A percentile compares a stretch with the other conserved stretches of the same genome.
Evolutionary conservation across 2,113 vertebrate genomes (phyloP).

Genomic region (Corythaeola cristata): DNA sequence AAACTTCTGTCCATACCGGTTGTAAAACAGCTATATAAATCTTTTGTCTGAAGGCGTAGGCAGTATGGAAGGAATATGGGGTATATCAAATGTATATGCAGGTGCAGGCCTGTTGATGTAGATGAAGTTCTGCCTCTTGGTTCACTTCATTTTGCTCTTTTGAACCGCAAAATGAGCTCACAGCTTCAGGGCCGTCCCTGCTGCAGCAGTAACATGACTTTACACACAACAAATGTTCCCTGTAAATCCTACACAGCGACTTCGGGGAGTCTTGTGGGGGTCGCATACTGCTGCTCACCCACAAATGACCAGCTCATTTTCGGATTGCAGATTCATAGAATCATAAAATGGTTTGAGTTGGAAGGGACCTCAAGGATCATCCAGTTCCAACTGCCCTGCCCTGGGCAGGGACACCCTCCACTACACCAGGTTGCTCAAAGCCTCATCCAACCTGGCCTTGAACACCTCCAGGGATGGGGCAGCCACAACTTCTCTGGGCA

Average conservation of each 20-base stretch:
- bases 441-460: too few relatives aligned
- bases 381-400: too few relatives aligned
- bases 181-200: neutral
- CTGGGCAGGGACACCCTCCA: too few relatives aligned
- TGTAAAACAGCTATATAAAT: neutral
- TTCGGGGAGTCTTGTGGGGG: neutral
- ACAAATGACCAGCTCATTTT: rapidly evolving
- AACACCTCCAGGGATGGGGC: too few relatives aligned
- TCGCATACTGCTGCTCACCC: too few relatives aligned
- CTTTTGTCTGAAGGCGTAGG: neutral
- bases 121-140: neutral
- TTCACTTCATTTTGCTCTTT: neutral
- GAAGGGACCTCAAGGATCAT: too few relatives aligned
- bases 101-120: neutral
- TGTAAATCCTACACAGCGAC: neutral
- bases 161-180: neutral
- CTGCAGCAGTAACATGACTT: rapidly evolving
- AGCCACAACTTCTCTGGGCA: too few relatives aligned
- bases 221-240: neutral
- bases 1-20: neutral
- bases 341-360: too few relatives aligned
- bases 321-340: neutral
- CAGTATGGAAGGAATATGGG: neutral
- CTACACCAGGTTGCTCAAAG: too few relatives aligned
- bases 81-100: neutral